phyloP scores from a whole-genome alignment of 2,888 invertebrate genomes.

The Brachynemurus nebulosus region DNA sequence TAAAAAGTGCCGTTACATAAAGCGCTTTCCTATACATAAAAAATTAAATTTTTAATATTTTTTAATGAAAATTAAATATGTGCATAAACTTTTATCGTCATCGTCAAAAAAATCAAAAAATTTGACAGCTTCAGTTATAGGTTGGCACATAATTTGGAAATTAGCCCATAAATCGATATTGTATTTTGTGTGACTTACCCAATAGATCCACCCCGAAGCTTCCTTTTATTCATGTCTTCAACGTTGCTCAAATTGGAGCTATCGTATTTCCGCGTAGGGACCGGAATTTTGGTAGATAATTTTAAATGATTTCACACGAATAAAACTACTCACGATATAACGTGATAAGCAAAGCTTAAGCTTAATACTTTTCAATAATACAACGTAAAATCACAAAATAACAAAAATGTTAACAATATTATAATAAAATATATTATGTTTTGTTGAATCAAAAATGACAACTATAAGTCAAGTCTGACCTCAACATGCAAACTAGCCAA shows the following conservation, averaged over 20 bases:
- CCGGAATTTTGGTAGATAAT: constrained; percentile 59
- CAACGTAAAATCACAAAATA: neutral
- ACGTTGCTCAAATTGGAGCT: constrained; percentile 59
- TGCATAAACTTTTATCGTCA: too few species aligned
- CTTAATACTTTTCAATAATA: neutral
- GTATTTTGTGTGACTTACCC: constrained; percentile 37
- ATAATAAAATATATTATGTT: neutral
- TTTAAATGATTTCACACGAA: constrained; percentile 10
- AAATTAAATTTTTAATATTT: too few species aligned
- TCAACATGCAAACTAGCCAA: constrained; percentile 22
- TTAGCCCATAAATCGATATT: too few species aligned
- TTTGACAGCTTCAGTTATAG: too few species aligned
- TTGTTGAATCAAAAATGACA: constrained; percentile 8
- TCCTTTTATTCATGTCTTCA: constrained; percentile 64
- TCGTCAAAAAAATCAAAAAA: too few species aligned
- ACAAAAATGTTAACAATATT: neutral
- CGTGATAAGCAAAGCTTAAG: neutral
- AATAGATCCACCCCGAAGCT: constrained; percentile 65
- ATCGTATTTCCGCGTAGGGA: constrained; percentile 69
- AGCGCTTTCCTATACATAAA: too few species aligned
- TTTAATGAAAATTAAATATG: too few species aligned
- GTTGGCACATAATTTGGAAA: too few species aligned
- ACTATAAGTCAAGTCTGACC: constrained; percentile 9
- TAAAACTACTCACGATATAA: constrained; percentile 5
- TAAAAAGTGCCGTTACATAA: too few species aligned